A percentile compares a stretch with the other conserved stretches of the same genome.
Conservation (phyloP, 2,888 invertebrate genomes). For the Hemistola chrysoprasaria region DNA sequence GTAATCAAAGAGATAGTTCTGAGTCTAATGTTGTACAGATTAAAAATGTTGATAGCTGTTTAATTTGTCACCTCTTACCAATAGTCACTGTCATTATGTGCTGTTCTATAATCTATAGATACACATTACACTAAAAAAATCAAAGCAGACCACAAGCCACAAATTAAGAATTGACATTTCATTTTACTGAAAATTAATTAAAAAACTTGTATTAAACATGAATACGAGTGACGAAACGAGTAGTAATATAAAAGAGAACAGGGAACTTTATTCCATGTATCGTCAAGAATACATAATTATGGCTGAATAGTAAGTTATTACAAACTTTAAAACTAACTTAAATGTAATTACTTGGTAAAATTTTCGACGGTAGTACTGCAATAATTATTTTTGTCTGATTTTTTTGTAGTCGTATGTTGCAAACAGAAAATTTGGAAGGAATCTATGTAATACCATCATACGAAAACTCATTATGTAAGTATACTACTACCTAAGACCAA, state of each 20-base stretch:
- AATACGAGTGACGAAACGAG: conserved; percentile 59
- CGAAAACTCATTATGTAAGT: conserved; percentile 90
- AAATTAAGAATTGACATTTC: no score
- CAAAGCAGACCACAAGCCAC: no score
- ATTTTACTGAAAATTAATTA: no score
- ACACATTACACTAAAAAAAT: no score
- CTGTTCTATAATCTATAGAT: no score
- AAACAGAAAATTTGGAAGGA: conserved; percentile 92
- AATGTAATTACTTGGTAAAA: conserved; percentile 1
- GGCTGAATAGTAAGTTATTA: conserved; percentile 92
- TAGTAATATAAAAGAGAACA: conserved; percentile 77
- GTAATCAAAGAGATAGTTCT: no score
- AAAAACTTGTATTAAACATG: neutral
- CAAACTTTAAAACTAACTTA: conserved; percentile 1
- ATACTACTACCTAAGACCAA: neutral
- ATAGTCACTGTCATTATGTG: no score
- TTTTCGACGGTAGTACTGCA: no score
- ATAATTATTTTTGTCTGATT: conserved; percentile 5
- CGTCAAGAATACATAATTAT: conserved; percentile 95
- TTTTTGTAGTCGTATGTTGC: conserved; percentile 89
- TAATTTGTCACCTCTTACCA: no score
- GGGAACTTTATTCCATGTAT: conserved; percentile 87
- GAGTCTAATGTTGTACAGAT: no score
- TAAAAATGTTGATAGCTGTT: no score
- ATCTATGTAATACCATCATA: conserved; percentile 96